Base-by-base conservation (phyloP, 2,888 invertebrate species). In the Drosophila kuntzei region DNA sequence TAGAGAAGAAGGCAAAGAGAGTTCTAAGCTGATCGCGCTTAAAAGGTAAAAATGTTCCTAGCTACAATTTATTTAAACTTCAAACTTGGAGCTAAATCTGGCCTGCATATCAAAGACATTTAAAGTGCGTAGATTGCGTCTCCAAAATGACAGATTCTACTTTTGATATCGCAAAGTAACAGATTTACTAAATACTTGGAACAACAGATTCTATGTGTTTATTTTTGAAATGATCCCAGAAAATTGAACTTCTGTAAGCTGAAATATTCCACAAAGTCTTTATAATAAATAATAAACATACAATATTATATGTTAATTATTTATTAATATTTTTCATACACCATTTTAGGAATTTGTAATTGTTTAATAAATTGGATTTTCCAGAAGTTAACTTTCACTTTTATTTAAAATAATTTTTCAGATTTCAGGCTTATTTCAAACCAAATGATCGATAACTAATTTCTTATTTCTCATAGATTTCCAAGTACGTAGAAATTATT, bases 21-120 rank as follows among this genome's bases (percentile, higher is more conserved):
- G 18, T 9, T 70, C 32, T 39, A 71, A 65, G 43, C 65, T 41
- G 71, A 34, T 60, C 41, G 51, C 22, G 44, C 55, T 39, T 57
- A 50, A 63, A 66, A 55, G 43, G 43, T 37, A 43, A 57, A 53
- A 55, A 49, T 32, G 32, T 55, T 57, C 20, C 27, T 32, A 37
- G 29, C 37, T 36, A 27, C 25, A 18, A n/a, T 14, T 54, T 29
- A 6, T 53, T 36, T 7, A 36, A 22, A 9, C 47, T 32, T 8
- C 32, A 49, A 32, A 32, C 16, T 20, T 32, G 27, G 20, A 11
- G 27, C 29, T 18, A 8, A 32, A 12, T 3, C 0, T 29, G 12
- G 29, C 41, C 32, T 37, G 22, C 29, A 47, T 57, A 66, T 67
- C 67, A 58, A 27, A 36, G 22, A 34, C 69, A 68, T 34, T 53